Evolutionary conservation across 2,797 vertebrate genomes (phyloP), one percentile per base, ranked within the genome.

Genomic region (Ctenosaura bakeri): DNA sequence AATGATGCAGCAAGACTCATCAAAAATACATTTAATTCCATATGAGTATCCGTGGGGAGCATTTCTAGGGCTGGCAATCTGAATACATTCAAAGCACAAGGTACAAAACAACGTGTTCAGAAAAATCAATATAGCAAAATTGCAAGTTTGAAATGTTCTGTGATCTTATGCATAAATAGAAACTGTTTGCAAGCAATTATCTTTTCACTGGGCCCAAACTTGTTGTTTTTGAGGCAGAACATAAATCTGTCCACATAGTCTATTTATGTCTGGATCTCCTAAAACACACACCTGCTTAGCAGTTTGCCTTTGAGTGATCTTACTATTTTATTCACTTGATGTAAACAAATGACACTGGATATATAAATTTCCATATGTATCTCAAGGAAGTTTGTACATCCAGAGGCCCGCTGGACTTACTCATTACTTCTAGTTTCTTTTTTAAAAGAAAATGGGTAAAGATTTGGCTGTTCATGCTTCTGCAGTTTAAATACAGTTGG

Each of bases 1-100:
- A 90, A 86, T 80, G 78, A 90, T 86, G 85, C 52, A 80, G 73
- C 52, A 81, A 86, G 22, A 50, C 42, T 86, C 89, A 90, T 82
- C 84, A 90, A 90, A 86, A 86, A 86, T 82, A 90, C 62, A 73
- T 85, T 88, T 71, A 35, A 88, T 85, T 91, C 90, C 74, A 71
- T 71, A 69, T 35, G 56, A 69, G 73, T 76, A 46, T 69, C 38
- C 18, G 76, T 29, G 83, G 73, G 46, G 59, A 77, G 46, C 85
- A n/a, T 87, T 91, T 64, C 46, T 59, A 14, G 26, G 84, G 50
- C 46, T 66, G 35, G 35, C 73, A 78, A 50, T 35, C 35, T 78
- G 32, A 85, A 85, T 71, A 77, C 62, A 79, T 85, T 78, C 29
- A 77, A 85, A 76, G 10, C 22, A 77, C 64, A 83, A 69, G 50